Conservation (phyloP, 2,888 invertebrate genomes). For the Drosophila algonquin region DNA sequence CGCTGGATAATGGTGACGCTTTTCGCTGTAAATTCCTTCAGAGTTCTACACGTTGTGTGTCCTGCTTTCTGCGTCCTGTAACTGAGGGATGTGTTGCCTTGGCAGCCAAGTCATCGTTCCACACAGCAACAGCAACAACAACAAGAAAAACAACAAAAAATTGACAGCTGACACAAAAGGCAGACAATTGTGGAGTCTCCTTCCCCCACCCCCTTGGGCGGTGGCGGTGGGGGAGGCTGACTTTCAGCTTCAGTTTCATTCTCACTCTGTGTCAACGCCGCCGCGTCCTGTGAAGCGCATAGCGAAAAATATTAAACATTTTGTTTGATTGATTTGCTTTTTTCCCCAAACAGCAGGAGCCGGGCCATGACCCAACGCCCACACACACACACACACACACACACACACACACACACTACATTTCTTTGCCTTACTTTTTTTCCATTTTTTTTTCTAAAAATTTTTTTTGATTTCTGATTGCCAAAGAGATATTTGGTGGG, state of each 20-base stretch:
- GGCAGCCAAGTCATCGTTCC: slow-evolving; percentile 22
- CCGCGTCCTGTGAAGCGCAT: slow-evolving; percentile 42
- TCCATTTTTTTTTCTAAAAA: neutral
- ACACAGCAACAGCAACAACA: neutral
- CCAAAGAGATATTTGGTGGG: neutral
- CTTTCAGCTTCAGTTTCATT: slow-evolving; percentile 9
- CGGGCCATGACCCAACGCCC: slow-evolving; percentile 17
- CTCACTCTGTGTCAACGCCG: slow-evolving; percentile 32
- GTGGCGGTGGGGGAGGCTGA: neutral
- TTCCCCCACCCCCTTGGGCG: neutral
- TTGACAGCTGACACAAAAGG: slow-evolving; percentile 43
- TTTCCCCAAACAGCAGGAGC: slow-evolving; percentile 4
- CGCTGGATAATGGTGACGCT: neutral
- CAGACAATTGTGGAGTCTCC: slow-evolving; percentile 25
- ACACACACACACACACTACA: neutral
- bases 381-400: slow-evolving; percentile 3
- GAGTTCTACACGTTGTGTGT: neutral
- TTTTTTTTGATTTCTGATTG: slow-evolving; percentile 19
- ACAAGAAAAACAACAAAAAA: slow-evolving; percentile 7
- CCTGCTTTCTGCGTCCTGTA: too few relatives aligned
- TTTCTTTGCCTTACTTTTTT: neutral
- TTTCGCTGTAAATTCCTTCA: neutral
- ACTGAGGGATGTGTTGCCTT: slow-evolving; percentile 8
- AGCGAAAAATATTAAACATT: slow-evolving; percentile 64
- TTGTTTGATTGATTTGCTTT: slow-evolving; percentile 58